Percentiles rank a stretch among this genome's conserved stretches.
Evolutionary conservation across 1,140 invertebrate species (phyloP).

Genomic region (Campoletis sonorensis): DNA sequence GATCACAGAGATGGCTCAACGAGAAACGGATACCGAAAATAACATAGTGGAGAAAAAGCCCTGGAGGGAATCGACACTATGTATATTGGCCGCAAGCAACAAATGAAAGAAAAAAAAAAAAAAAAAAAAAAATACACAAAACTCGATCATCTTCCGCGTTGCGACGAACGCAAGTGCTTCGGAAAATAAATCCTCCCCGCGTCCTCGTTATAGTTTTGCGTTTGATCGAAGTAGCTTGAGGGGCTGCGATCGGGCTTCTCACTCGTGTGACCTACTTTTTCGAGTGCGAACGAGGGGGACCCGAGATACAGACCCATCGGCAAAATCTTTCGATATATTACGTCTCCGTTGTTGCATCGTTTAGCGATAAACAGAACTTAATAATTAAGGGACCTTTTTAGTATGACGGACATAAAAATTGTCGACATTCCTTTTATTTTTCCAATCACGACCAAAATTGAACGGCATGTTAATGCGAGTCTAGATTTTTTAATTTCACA

Average conservation of each 20-base stretch:
- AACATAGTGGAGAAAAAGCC: conserved; percentile 9
- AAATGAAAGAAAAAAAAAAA: conserved; percentile 13
- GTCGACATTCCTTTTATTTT: too few relatives aligned
- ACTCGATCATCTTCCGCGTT: conserved; percentile 32
- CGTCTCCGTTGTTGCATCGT: not conserved
- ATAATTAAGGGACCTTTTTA: too few relatives aligned
- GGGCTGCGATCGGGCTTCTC: conserved; percentile 34
- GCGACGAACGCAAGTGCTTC: conserved; percentile 22
- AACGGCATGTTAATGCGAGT: too few relatives aligned
- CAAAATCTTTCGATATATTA: not conserved
- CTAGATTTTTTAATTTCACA: too few relatives aligned
- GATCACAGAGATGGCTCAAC: conserved; percentile 15
- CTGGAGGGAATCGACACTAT: not conserved
- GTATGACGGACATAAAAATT: too few relatives aligned
- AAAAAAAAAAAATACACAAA: too few relatives aligned
- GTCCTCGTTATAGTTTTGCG: conserved; percentile 26
- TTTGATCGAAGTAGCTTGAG: conserved; percentile 33
- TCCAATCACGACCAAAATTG: too few relatives aligned
- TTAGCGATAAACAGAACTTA: too few relatives aligned
- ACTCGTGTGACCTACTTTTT: conserved; percentile 31
- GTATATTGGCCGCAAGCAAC: conserved; percentile 16
- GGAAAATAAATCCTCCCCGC: conserved; percentile 25
- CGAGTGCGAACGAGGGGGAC: not conserved
- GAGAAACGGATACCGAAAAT: conserved; percentile 35
- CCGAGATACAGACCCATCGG: conserved; percentile 5